Conservation (phyloP, 2,797 vertebrate species). For the Serranus cabrilla region DNA sequence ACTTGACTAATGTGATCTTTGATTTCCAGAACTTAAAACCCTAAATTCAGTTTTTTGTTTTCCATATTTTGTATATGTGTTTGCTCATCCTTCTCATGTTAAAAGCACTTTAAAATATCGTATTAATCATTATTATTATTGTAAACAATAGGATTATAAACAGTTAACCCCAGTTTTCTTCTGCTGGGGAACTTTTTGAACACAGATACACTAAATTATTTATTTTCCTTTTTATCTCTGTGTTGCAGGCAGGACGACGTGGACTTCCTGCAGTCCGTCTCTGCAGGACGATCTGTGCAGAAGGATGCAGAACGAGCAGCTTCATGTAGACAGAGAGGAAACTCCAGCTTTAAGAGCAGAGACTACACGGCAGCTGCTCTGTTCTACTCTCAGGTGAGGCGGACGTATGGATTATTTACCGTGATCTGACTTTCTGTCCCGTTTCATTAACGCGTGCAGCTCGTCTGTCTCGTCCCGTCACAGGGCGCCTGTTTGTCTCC, state of each 20-base stretch:
- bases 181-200: neutral
- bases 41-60: too few relatives aligned
- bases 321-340: constrained; percentile 87
- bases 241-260: constrained; percentile 86
- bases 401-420: neutral
- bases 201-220: neutral
- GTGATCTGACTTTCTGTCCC: too few relatives aligned
- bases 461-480: constrained; percentile 47
- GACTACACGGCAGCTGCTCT: constrained; percentile 84
- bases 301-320: constrained; percentile 83
- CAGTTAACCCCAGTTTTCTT: neutral
- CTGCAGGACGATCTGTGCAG: constrained; percentile 61
- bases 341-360: constrained; percentile 85
- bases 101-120: too few relatives aligned
- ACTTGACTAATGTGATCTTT: neutral
- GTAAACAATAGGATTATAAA: neutral
- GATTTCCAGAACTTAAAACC: neutral
- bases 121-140: too few relatives aligned
- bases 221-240: neutral
- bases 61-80: too few relatives aligned
- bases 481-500: constrained; percentile 90
- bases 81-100: too few relatives aligned
- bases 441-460: constrained; percentile 15
- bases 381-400: constrained; percentile 89
- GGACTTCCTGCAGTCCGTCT: constrained; percentile 78